Conservation (phyloP, 2,113 vertebrate genomes). For the Fregata magnificens region DNA sequence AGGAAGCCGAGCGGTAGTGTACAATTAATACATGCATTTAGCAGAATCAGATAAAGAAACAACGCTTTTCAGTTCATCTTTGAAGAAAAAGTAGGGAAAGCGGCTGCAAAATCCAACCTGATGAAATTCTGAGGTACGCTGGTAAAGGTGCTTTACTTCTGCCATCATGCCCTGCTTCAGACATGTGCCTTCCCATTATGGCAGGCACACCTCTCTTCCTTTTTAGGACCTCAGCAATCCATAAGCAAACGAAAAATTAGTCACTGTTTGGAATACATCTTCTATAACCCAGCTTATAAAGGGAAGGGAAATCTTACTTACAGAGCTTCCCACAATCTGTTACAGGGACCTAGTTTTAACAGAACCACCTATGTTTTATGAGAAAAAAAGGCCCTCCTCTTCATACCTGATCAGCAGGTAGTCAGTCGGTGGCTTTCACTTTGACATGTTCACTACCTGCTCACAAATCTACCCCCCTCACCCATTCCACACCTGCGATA, state of each 20-base stretch:
- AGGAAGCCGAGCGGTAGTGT: background rate
- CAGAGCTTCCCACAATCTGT: background rate
- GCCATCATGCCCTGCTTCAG: background rate
- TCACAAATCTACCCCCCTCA: background rate
- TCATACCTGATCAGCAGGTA: background rate
- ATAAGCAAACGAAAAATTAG: background rate
- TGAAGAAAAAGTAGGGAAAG: background rate
- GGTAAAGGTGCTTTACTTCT: background rate
- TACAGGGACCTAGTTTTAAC: background rate
- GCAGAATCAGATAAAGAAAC: background rate
- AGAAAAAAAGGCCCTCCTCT: background rate
- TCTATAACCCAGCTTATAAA: background rate
- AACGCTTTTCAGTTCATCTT: background rate
- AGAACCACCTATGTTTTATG: background rate
- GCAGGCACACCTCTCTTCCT: background rate
- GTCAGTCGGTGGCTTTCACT: background rate
- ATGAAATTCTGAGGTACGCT: fast-evolving
- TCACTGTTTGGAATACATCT: background rate
- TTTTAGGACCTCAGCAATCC: background rate
- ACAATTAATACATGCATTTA: too few species aligned
- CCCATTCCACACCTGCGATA: background rate
- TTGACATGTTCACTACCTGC: background rate
- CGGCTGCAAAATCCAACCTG: background rate
- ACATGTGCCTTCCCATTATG: fast-evolving
- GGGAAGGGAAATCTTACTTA: background rate